These are phyloP conservation scores for Eptatretus burgeri DNA, from an alignment of 2,113 vertebrate genomes.

Conservation along the genomic window DNA sequence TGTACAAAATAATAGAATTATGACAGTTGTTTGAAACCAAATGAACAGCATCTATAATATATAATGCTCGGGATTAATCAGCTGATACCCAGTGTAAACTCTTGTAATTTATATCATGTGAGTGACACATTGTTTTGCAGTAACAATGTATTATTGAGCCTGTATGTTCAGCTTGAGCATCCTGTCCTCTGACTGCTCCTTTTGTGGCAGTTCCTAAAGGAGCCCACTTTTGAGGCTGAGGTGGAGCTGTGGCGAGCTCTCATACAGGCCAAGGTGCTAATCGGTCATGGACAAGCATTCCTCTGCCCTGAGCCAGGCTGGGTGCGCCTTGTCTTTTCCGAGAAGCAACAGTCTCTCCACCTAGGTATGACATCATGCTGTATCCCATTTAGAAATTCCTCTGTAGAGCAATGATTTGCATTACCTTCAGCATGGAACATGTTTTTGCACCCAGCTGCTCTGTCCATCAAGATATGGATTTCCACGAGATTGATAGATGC, in stretches of 20 bases:
- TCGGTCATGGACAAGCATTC: constrained; percentile 48
- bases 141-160: too few species aligned
- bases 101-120: too few species aligned
- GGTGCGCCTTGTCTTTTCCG: constrained; percentile 66
- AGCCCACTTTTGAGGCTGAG: constrained; percentile 46
- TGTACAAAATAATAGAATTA: too few species aligned
- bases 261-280: constrained; percentile 42
- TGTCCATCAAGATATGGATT: neutral
- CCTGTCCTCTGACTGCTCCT: constrained; percentile 8
- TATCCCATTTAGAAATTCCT: neutral
- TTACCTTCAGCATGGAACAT: neutral
- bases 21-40: too few species aligned
- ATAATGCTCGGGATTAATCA: too few species aligned
- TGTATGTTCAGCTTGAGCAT: too few species aligned
- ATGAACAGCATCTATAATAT: too few species aligned
- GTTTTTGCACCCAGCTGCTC: neutral
- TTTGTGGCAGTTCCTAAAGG: constrained; percentile 28
- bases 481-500: neutral
- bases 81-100: too few species aligned
- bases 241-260: constrained; percentile 36
- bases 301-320: constrained; percentile 50
- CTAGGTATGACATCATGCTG: constrained; percentile 25
- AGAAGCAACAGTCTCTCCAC: constrained; percentile 26
- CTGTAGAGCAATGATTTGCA: neutral
- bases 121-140: too few species aligned